Evolutionary conservation across 2,797 vertebrate genomes (phyloP).

Genomic region (Hyperoplus lanceolatus): DNA sequence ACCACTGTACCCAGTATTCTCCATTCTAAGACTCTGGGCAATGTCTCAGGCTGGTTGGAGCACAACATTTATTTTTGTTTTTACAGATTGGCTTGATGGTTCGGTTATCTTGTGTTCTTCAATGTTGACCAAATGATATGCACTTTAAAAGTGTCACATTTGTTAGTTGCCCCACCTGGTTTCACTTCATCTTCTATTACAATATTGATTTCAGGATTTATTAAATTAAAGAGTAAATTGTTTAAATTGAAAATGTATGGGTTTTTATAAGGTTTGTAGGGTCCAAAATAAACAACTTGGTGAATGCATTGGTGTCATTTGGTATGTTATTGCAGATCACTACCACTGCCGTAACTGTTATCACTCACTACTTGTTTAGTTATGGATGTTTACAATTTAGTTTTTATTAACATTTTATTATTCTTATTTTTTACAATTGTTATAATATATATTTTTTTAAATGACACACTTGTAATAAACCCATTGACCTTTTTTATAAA

Average conservation of each 20-base stretch:
- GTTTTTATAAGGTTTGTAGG: conserved; percentile 68
- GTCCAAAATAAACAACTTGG: conserved; percentile 69
- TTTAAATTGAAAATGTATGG: conserved; percentile 51
- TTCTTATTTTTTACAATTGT: background rate
- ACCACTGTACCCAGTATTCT: conserved; percentile 22
- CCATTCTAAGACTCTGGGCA: conserved; percentile 7
- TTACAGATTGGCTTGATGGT: conserved; percentile 19
- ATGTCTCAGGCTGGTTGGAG: conserved; percentile 18
- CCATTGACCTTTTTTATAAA: too few relatives aligned
- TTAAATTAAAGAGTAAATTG: conserved; percentile 14
- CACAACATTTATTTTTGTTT: background rate
- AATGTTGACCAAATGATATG: conserved; percentile 72
- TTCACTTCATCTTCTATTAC: conserved; percentile 34
- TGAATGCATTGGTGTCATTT: conserved; percentile 34
- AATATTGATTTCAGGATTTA: conserved; percentile 8
- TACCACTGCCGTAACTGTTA: fast-evolving
- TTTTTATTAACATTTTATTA: background rate
- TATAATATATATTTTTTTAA: background rate
- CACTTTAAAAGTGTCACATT: conserved; percentile 79
- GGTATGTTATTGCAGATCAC: background rate
- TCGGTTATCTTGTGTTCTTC: conserved; percentile 29
- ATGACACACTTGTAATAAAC: too few relatives aligned
- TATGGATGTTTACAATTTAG: too few relatives aligned
- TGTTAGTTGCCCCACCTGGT: conserved; percentile 35
- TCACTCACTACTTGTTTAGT: too few relatives aligned